These are phyloP conservation scores for Mus spicilegus DNA, from an alignment of 2,113 vertebrate species.

Conservation along the genomic window DNA sequence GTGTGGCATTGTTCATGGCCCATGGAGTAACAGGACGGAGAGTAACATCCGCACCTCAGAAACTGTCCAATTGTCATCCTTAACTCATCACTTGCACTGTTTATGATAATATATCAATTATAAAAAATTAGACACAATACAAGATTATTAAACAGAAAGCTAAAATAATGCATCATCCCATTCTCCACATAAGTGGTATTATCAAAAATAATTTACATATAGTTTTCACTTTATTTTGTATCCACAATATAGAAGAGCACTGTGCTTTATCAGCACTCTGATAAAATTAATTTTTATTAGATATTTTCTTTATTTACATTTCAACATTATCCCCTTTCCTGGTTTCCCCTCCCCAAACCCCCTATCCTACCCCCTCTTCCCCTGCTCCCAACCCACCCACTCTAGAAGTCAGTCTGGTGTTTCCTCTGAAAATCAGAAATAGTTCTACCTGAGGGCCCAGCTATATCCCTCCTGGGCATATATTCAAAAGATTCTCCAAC, in stretches of 20 bases:
- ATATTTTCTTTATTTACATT: background rate
- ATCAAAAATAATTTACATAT: constrained; percentile 47
- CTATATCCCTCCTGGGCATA: too few species aligned
- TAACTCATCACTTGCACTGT: background rate
- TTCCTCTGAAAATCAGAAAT: too few species aligned
- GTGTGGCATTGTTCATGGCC: background rate
- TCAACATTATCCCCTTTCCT: too few species aligned
- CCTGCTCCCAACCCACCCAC: too few species aligned
- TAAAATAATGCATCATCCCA: constrained; percentile 22
- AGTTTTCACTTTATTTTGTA: background rate
- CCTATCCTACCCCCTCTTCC: too few species aligned
- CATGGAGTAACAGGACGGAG: background rate
- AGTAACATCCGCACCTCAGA: background rate
- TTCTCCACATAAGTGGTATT: background rate
- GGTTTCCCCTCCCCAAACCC: too few species aligned
- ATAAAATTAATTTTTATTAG: background rate
- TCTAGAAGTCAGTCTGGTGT: too few species aligned
- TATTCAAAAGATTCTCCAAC: too few species aligned
- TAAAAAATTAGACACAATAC: background rate
- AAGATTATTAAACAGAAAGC: constrained; percentile 23
- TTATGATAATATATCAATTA: background rate
- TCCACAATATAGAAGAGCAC: background rate
- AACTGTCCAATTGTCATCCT: background rate
- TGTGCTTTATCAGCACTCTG: background rate
- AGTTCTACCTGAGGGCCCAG: too few species aligned